Percentiles rank a stretch among this genome's conserved stretches.
These are phyloP conservation scores for Enteromius viviparus DNA, from an alignment of 2,797 vertebrate species.

Conservation along the genomic window DNA sequence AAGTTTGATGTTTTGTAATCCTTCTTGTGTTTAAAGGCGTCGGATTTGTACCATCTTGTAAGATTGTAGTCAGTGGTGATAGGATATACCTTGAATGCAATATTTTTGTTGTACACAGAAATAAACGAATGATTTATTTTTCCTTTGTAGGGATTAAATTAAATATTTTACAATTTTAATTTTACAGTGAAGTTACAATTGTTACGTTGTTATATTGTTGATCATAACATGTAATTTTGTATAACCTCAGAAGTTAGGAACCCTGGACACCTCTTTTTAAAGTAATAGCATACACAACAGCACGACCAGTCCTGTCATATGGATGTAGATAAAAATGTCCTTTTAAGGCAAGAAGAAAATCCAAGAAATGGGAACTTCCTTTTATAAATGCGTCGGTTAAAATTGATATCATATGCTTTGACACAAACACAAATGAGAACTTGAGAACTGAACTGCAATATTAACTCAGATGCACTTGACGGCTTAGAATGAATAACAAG, in stretches of 20 bases:
- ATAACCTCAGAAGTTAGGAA: background rate
- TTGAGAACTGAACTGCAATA: background rate
- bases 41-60: background rate
- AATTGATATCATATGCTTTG: background rate
- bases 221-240: background rate
- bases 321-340: background rate
- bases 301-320: background rate
- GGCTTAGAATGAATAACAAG: background rate
- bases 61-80: background rate
- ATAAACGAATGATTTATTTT: background rate
- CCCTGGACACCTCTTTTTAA: background rate
- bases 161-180: background rate
- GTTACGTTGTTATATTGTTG: background rate
- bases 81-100: background rate
- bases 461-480: background rate
- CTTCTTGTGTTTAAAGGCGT: background rate
- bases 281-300: too few species aligned
- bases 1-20: background rate
- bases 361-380: background rate
- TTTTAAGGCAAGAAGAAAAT: conserved; percentile 8
- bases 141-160: background rate
- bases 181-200: background rate
- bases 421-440: background rate
- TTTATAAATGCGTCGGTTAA: background rate
- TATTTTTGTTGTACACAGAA: background rate